Evolutionary conservation across 2,888 invertebrate genomes (phyloP).

Genomic region (Drosophila kanekoi): DNA sequence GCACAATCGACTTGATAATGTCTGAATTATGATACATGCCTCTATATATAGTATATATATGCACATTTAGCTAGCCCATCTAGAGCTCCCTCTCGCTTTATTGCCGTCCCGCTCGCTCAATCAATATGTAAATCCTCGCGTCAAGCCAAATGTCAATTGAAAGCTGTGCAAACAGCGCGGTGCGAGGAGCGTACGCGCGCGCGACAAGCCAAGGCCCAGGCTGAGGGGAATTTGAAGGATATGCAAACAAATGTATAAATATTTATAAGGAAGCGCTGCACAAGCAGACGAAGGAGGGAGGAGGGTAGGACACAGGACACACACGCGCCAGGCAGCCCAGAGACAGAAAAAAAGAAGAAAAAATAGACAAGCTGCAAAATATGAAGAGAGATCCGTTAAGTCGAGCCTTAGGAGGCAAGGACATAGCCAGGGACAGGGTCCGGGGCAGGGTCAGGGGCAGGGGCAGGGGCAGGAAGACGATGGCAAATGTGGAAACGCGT

Average conservation of each 20-base stretch:
- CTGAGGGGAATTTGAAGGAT: slow-evolving; percentile 43
- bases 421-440: slow-evolving; percentile 3
- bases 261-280: slow-evolving; percentile 52
- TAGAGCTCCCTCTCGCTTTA: background rate
- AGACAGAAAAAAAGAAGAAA: slow-evolving; percentile 1
- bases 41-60: background rate
- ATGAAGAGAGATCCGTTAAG: slow-evolving; percentile 40
- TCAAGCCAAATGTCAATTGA: slow-evolving; percentile 64
- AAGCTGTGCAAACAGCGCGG: slow-evolving; percentile 70
- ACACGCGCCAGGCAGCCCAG: slow-evolving; percentile 62
- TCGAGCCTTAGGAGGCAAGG: background rate
- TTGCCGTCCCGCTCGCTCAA: slow-evolving; percentile 7
- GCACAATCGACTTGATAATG: too few relatives aligned
- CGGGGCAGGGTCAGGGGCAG: slow-evolving; percentile 20
- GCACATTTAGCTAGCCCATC: background rate
- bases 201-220: slow-evolving; percentile 12
- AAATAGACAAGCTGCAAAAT: slow-evolving; percentile 73
- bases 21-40: too few relatives aligned
- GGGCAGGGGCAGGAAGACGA: slow-evolving; percentile 60
- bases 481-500: slow-evolving; percentile 72
- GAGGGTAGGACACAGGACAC: slow-evolving; percentile 42
- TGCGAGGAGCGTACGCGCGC: slow-evolving; percentile 1
- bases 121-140: slow-evolving; percentile 57
- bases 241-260: slow-evolving; percentile 69
- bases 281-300: background rate